Percentiles rank a stretch among this genome's conserved stretches.
Conservation (phyloP, 64 coral and sea anemone species). For the Astreopora myriophthalma region DNA sequence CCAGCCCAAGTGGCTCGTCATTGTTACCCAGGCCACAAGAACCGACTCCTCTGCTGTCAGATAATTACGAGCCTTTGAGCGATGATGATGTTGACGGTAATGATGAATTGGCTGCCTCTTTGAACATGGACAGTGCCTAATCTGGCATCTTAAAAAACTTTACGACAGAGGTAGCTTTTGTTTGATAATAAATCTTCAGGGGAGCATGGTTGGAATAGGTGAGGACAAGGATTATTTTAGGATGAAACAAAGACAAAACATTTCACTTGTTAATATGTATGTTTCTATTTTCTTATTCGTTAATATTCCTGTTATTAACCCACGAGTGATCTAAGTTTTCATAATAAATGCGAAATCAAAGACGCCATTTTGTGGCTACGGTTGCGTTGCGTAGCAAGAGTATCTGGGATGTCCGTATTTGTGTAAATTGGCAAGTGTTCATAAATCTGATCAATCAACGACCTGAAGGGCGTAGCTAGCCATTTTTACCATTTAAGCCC, state of each 20-base stretch:
- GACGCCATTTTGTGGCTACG: too few species aligned
- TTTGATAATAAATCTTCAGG: too few species aligned
- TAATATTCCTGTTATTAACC: background rate
- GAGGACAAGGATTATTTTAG: background rate
- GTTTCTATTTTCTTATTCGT: slow-evolving; percentile 9
- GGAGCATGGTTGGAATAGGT: too few species aligned
- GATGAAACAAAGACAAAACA: background rate
- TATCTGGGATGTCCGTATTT: too few species aligned
- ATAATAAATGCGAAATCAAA: too few species aligned
- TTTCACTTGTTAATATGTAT: background rate
- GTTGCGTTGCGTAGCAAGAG: too few species aligned
- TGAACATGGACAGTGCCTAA: background rate
- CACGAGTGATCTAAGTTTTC: too few species aligned
- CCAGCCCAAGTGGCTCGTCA: slow-evolving; percentile 71
- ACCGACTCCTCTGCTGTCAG: slow-evolving; percentile 78
- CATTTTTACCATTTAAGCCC: too few species aligned
- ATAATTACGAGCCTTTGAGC: slow-evolving; percentile 90
- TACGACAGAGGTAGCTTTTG: too few species aligned
- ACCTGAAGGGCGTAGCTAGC: too few species aligned
- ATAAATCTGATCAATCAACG: too few species aligned
- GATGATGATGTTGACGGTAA: slow-evolving; percentile 68
- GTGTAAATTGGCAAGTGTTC: too few species aligned
- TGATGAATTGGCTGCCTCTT: background rate
- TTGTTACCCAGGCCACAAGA: slow-evolving; percentile 80
- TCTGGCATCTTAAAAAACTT: background rate